Conservation (phyloP, 2,797 vertebrate genomes). For the Gouania willdenowi region DNA sequence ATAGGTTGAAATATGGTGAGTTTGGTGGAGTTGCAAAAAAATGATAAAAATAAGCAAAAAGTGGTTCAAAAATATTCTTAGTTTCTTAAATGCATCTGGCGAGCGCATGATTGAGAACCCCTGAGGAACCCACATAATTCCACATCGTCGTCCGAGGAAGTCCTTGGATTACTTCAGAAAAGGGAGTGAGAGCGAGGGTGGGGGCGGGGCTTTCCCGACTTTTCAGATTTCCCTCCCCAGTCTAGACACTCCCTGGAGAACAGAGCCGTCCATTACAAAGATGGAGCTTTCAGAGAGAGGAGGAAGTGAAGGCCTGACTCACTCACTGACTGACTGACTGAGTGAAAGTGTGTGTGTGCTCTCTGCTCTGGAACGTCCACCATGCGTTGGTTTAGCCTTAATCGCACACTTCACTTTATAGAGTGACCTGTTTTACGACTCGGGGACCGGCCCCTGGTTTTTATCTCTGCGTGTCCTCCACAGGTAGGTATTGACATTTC, state of each 20-base stretch:
- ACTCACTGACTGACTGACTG: not conserved
- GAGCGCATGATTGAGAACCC: too few species aligned
- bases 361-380: too few species aligned
- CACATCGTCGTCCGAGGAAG: conserved; percentile 35
- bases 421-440: conserved; percentile 48
- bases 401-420: conserved; percentile 56
- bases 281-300: conserved; percentile 50
- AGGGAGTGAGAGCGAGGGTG: conserved; percentile 20
- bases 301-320: conserved; percentile 43
- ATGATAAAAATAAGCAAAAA: too few species aligned
- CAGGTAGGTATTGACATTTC: conserved; percentile 58
- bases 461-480: conserved; percentile 46
- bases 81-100: too few species aligned
- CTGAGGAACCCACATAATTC: too few species aligned
- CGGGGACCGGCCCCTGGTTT: conserved; percentile 22
- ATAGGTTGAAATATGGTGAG: too few species aligned
- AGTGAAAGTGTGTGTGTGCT: too few species aligned
- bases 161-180: conserved; percentile 34
- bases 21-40: too few species aligned
- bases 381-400: conserved; percentile 29
- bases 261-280: conserved; percentile 58
- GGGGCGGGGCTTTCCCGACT: conserved; percentile 10
- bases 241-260: conserved; percentile 66
- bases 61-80: too few species aligned
- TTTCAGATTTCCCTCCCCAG: conserved; percentile 55